Evolutionary conservation across 2,888 invertebrate species (phyloP).

Genomic region (Leucoptera coffeella): DNA sequence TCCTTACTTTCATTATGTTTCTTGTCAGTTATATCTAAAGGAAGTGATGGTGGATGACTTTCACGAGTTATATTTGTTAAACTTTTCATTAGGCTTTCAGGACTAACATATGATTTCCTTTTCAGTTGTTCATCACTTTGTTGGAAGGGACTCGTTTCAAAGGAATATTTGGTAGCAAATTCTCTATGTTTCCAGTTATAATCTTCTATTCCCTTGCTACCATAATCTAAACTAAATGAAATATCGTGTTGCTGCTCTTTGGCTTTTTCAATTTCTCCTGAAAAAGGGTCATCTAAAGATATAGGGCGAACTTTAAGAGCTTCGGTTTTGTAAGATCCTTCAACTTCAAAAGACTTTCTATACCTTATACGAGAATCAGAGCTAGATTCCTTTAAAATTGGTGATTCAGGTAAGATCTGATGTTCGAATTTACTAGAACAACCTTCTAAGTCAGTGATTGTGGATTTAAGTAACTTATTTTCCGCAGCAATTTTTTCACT

Average conservation of each 20-base stretch:
- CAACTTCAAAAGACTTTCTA: constrained; percentile 18
- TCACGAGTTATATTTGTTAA: not conserved
- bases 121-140: no score
- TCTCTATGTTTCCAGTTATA: constrained; percentile 52
- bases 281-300: constrained; percentile 43
- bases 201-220: constrained; percentile 42
- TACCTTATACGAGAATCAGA: constrained; percentile 40
- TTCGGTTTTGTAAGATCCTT: constrained; percentile 19
- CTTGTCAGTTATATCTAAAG: not conserved
- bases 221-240: no score
- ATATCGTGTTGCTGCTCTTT: no score
- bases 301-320: constrained; percentile 33
- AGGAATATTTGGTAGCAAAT: no score
- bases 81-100: no score
- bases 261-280: constrained; percentile 27
- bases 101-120: no score
- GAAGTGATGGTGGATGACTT: not conserved
- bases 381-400: constrained; percentile 35
- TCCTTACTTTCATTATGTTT: not conserved
- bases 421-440: no score
- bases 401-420: no score
- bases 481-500: constrained; percentile 6
- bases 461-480: constrained; percentile 15
- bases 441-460: no score
- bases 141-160: not conserved